Conservation (phyloP, 1,140 invertebrate genomes). For the Apis laboriosa region DNA sequence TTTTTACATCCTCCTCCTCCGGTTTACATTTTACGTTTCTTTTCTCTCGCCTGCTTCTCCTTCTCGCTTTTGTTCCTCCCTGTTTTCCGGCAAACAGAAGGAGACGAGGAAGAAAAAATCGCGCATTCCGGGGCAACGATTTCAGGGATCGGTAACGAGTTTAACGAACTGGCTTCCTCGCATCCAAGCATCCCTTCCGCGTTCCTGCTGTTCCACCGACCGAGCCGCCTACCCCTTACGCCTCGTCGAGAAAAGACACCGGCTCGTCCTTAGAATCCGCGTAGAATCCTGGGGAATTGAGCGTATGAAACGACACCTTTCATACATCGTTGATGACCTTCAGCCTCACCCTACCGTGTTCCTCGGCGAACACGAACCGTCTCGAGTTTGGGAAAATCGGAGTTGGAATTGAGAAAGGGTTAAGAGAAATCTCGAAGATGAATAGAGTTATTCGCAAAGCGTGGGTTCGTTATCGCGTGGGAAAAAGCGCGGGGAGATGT, state of each 20-base stretch:
- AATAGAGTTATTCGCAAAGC: neutral
- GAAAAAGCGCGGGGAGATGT: neutral
- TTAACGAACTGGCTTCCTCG: constrained; percentile 59
- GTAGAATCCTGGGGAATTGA: constrained; percentile 34
- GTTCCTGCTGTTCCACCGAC: constrained; percentile 37
- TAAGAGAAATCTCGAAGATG: neutral
- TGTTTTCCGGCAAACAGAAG: neutral
- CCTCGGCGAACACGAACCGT: too few relatives aligned
- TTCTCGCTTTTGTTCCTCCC: neutral
- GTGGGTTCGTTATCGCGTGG: neutral
- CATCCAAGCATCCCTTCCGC: constrained; percentile 51
- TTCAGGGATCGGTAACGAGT: constrained; percentile 63
- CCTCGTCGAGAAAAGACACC: constrained; percentile 24
- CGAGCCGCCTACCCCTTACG: constrained; percentile 4
- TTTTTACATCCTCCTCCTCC: neutral
- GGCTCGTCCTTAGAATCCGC: neutral
- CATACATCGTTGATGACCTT: too few relatives aligned
- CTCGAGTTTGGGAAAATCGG: too few relatives aligned
- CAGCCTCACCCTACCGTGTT: too few relatives aligned
- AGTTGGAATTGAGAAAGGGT: too few relatives aligned
- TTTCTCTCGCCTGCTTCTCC: neutral
- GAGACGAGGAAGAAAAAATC: constrained; percentile 11
- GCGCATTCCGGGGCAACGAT: constrained; percentile 33
- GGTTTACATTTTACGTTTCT: neutral
- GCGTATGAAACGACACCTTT: constrained; percentile 39